Conservation (phyloP, 2,888 invertebrate genomes). For the Drosophila prolongata region DNA sequence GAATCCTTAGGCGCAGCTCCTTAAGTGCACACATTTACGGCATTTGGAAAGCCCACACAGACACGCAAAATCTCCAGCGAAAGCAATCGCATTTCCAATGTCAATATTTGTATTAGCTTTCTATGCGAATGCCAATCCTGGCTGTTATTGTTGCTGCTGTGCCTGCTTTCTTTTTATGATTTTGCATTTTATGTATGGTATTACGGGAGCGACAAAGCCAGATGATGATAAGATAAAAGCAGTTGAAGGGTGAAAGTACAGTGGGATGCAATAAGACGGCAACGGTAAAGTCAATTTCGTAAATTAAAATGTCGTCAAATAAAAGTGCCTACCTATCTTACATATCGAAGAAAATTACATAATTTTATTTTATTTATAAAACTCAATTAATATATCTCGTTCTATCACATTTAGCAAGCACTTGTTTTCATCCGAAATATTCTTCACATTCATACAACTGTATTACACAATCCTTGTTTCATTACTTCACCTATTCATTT, state of each 20-base stretch:
- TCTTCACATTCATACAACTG: too few relatives aligned
- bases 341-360: too few relatives aligned
- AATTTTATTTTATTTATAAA: too few relatives aligned
- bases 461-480: too few relatives aligned
- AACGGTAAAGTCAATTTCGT: too few relatives aligned
- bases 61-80: conserved; percentile 46
- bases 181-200: conserved; percentile 63
- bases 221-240: not conserved
- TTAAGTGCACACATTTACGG: conserved; percentile 50
- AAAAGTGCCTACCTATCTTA: too few relatives aligned
- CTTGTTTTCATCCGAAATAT: too few relatives aligned
- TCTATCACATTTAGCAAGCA: too few relatives aligned
- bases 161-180: conserved; percentile 57
- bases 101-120: conserved; percentile 77
- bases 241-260: conserved; percentile 2
- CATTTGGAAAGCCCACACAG: conserved; percentile 15
- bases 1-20: conserved; percentile 66
- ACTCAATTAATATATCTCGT: too few relatives aligned
- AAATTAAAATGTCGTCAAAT: too few relatives aligned
- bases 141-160: conserved; percentile 26
- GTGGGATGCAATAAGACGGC: not conserved
- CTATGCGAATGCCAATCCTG: conserved; percentile 62
- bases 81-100: conserved; percentile 78
- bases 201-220: conserved; percentile 31
- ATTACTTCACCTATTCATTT: not conserved